These are phyloP conservation scores for Odontothrips loti DNA, from an alignment of 2,888 invertebrate species.

Conservation along the genomic window DNA sequence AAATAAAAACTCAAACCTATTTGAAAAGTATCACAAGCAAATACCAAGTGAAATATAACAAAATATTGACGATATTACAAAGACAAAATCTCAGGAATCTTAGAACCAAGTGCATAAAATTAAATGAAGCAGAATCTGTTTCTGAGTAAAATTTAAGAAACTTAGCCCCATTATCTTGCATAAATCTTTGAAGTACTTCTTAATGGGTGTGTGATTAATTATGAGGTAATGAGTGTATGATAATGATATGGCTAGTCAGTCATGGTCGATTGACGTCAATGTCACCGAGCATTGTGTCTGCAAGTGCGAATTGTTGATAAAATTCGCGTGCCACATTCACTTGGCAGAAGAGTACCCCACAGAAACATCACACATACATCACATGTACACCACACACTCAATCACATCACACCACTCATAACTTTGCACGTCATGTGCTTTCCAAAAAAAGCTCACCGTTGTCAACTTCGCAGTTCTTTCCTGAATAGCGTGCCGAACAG, in stretches of 20 bases:
- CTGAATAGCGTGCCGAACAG: slow-evolving; percentile 77
- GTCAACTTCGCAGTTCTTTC: slow-evolving; percentile 82
- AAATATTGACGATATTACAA: slow-evolving; percentile 27
- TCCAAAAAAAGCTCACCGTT: slow-evolving; percentile 47
- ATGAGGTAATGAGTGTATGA: slow-evolving; percentile 16
- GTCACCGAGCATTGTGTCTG: neutral
- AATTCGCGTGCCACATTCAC: neutral
- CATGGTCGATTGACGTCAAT: slow-evolving; percentile 11
- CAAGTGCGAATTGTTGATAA: neutral
- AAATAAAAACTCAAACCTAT: neutral
- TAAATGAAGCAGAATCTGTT: neutral
- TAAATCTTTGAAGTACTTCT: neutral
- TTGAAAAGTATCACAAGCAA: neutral
- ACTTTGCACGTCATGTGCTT: neutral
- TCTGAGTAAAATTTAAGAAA: neutral
- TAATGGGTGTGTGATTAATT: neutral
- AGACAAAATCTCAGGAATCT: neutral
- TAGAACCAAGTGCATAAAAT: slow-evolving; percentile 10
- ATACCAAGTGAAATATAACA: neutral
- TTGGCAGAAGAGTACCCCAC: neutral
- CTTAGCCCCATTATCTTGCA: neutral
- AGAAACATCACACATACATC: neutral
- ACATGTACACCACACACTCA: too few species aligned
- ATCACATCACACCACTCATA: neutral
- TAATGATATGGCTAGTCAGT: neutral